Evolutionary conservation across 2,797 vertebrate species (phyloP).

Genomic region (Phyllotis vaccarum): DNA sequence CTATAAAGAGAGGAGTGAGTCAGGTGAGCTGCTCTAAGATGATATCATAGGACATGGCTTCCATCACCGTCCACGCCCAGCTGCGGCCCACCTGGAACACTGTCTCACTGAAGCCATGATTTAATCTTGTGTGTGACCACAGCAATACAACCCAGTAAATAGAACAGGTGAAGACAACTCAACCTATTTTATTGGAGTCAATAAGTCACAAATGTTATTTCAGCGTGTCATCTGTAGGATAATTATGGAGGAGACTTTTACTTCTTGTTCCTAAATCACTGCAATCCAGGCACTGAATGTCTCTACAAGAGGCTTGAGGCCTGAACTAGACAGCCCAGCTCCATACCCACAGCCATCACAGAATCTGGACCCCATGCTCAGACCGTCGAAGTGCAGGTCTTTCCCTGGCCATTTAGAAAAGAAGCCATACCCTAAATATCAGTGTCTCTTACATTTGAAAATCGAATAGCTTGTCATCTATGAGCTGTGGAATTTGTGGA

Average conservation of each 20-base stretch:
- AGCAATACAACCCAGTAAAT: conserved; percentile 15
- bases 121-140: neutral
- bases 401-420: neutral
- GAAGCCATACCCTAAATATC: neutral
- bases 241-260: neutral
- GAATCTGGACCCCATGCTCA: neutral
- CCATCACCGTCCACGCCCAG: neutral
- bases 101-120: neutral
- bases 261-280: neutral
- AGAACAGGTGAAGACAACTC: conserved; percentile 23
- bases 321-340: neutral
- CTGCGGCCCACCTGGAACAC: neutral
- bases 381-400: neutral
- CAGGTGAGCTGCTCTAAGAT: neutral
- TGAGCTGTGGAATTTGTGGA: neutral
- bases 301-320: neutral
- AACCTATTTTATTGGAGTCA: conserved; percentile 9
- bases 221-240: neutral
- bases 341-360: neutral
- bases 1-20: neutral
- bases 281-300: neutral
- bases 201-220: conserved; percentile 17
- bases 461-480: neutral
- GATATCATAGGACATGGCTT: neutral
- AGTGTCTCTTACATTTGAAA: conserved; percentile 9